Percentiles rank a stretch among this genome's conserved stretches.
phyloP scores from a whole-genome alignment of 1,140 invertebrate genomes.

The Halyomorpha halys region DNA sequence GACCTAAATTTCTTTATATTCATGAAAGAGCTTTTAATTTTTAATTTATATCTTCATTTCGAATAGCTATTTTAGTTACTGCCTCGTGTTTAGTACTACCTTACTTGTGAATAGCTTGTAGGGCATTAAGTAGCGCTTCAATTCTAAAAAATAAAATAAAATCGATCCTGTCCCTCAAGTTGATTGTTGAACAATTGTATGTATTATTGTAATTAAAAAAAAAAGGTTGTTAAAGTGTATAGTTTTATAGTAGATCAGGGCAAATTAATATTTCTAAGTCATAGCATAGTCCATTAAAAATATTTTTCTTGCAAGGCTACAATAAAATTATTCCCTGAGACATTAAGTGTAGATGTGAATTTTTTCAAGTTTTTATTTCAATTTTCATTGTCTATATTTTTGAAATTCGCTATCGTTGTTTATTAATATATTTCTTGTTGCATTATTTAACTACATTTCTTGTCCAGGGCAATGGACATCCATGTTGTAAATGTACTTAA shows the following conservation, averaged over 20 bases:
- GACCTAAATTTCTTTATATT: background rate
- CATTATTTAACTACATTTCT: background rate
- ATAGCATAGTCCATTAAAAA: slow-evolving; percentile 9
- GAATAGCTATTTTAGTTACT: slow-evolving; percentile 2
- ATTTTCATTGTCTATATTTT: background rate
- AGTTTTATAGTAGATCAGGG: slow-evolving; percentile 14
- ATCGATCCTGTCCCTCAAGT: background rate
- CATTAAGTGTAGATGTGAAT: slow-evolving; percentile 14
- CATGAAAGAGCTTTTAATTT: background rate
- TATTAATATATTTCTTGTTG: background rate
- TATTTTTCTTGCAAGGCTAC: slow-evolving; percentile 12
- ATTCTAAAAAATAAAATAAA: background rate
- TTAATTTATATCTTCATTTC: background rate
- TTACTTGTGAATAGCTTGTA: slow-evolving; percentile 13
- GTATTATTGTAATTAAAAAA: background rate
- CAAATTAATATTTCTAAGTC: slow-evolving; percentile 15
- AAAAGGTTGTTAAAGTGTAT: slow-evolving; percentile 11
- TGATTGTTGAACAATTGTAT: background rate
- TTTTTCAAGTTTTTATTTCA: background rate
- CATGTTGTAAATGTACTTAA: slow-evolving; percentile 22
- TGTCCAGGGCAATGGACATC: slow-evolving; percentile 4
- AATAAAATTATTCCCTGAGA: slow-evolving; percentile 5
- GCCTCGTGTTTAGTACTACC: background rate
- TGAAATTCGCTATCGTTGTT: background rate
- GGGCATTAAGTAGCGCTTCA: slow-evolving; percentile 7